Evolutionary conservation across 2,797 vertebrate species (phyloP).

Genomic region (Morus bassanus): DNA sequence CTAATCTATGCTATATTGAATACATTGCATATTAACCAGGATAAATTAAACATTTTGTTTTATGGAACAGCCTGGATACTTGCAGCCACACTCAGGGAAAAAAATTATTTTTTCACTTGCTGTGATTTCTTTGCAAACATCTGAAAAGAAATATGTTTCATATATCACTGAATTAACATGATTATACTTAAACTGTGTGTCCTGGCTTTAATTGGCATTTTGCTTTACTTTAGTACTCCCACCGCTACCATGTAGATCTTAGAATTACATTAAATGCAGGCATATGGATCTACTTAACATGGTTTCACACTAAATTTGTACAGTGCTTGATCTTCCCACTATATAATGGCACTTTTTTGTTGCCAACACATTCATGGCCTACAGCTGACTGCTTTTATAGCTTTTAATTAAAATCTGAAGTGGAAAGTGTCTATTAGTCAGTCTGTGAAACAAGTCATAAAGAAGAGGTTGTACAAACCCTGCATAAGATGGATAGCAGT

Average conservation of each 20-base stretch:
- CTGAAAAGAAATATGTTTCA: background rate
- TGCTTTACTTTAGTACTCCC: constrained; percentile 28
- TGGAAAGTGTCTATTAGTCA: constrained; percentile 74
- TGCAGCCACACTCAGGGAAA: background rate
- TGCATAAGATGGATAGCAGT: constrained; percentile 62
- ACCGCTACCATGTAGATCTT: background rate
- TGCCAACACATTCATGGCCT: constrained; percentile 69
- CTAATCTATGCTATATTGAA: background rate
- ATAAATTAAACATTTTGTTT: constrained; percentile 19
- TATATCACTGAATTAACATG: constrained; percentile 37
- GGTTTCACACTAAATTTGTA: constrained; percentile 72
- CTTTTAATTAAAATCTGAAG: constrained; percentile 80
- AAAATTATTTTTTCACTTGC: background rate
- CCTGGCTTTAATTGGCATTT: constrained; percentile 47
- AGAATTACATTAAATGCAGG: background rate
- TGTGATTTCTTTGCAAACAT: constrained; percentile 22
- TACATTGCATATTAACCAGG: background rate
- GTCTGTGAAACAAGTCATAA: constrained; percentile 66
- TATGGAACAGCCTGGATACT: background rate
- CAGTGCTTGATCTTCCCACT: constrained; percentile 71
- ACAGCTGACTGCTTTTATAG: constrained; percentile 78
- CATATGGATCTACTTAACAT: constrained; percentile 74
- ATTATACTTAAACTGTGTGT: constrained; percentile 12
- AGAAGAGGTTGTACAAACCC: constrained; percentile 60
- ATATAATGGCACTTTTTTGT: constrained; percentile 62